Conservation (phyloP, 2,888 invertebrate species). For the Dicyrtoma fusca region DNA sequence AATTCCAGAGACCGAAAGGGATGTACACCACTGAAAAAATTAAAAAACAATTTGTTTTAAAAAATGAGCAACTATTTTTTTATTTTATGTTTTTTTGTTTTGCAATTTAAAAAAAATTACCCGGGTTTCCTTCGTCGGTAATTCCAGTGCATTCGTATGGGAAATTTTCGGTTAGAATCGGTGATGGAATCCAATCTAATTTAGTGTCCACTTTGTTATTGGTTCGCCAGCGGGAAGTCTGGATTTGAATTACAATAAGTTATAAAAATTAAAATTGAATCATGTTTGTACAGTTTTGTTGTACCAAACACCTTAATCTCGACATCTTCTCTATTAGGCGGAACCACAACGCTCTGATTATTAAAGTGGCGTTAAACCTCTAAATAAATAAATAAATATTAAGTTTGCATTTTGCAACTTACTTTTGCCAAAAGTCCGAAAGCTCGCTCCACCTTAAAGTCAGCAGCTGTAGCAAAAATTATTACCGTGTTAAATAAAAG, state of each 20-base stretch:
- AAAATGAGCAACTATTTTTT: neutral
- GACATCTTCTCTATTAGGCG: too few relatives aligned
- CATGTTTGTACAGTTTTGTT: too few relatives aligned
- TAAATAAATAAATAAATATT: too few relatives aligned
- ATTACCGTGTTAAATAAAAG: too few relatives aligned
- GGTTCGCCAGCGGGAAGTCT: constrained; percentile 21
- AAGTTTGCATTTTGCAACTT: too few relatives aligned
- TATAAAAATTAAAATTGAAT: too few relatives aligned
- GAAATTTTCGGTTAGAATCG: neutral
- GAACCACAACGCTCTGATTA: too few relatives aligned
- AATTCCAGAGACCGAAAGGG: constrained; percentile 23
- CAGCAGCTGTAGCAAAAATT: neutral
- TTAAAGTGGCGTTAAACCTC: too few relatives aligned
- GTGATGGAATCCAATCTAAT: constrained; percentile 22
- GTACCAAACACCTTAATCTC: too few relatives aligned
- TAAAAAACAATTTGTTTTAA: neutral
- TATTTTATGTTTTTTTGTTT: neutral
- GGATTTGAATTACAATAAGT: neutral
- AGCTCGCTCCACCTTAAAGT: neutral
- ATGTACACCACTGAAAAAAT: constrained; percentile 11
- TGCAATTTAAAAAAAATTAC: constrained; percentile 8
- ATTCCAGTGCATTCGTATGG: constrained; percentile 29
- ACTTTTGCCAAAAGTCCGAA: neutral
- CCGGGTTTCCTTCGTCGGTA: constrained; percentile 20
- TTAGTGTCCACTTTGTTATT: constrained; percentile 4